Evolutionary conservation across 2,113 vertebrate genomes (phyloP).

Genomic region (Capreolus pygargus): DNA sequence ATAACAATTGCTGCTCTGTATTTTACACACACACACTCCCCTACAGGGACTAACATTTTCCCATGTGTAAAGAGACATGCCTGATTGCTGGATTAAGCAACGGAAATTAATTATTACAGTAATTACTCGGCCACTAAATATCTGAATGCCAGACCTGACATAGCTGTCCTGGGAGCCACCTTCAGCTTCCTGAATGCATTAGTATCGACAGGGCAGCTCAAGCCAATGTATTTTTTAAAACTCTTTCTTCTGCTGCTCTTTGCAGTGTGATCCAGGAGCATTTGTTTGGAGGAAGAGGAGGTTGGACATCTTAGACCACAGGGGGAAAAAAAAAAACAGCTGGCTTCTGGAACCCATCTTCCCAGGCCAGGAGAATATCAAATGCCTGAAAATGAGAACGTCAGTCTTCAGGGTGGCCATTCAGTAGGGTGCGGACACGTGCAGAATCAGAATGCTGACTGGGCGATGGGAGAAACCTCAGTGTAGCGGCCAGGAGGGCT

Average conservation of each 20-base stretch:
- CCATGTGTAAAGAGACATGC: slow-evolving; percentile 74
- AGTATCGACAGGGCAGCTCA: slow-evolving; percentile 70
- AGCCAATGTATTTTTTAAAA: slow-evolving; percentile 72
- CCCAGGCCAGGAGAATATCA: slow-evolving; percentile 45
- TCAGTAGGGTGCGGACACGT: background rate
- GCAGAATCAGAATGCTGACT: background rate
- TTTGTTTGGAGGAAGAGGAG: slow-evolving; percentile 61
- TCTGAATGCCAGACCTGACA: slow-evolving; percentile 62
- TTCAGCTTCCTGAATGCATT: slow-evolving; percentile 67
- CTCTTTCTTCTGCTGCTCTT: slow-evolving; percentile 39
- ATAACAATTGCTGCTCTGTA: background rate
- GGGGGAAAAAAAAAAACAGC: background rate
- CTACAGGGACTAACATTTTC: slow-evolving; percentile 59
- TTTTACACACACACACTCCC: background rate
- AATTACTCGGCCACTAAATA: slow-evolving; percentile 73
- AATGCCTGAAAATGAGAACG: background rate
- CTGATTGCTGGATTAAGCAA: slow-evolving; percentile 75
- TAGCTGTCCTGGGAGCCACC: slow-evolving; percentile 56
- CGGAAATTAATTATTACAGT: slow-evolving; percentile 77
- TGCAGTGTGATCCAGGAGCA: slow-evolving; percentile 64
- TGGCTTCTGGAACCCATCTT: slow-evolving; percentile 48
- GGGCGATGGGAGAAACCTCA: slow-evolving; percentile 30
- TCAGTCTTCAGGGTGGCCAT: background rate
- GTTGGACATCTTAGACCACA: background rate
- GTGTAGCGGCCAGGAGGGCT: slow-evolving; percentile 18